Conservation (phyloP, 2,113 vertebrate species). For the Polypterus bichir region DNA sequence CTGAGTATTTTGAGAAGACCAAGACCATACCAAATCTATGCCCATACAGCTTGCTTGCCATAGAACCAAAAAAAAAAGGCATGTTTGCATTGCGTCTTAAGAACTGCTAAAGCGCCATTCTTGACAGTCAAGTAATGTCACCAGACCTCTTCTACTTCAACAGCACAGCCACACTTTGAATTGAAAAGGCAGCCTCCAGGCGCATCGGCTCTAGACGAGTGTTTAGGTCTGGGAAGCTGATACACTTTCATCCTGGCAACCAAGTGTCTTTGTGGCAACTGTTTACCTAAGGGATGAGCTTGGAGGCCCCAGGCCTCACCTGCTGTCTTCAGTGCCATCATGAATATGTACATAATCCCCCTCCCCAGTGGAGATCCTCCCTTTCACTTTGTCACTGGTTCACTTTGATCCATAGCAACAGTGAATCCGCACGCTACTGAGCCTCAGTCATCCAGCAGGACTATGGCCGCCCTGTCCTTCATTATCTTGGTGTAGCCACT, state of each 20-base stretch:
- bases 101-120: slow-evolving; percentile 73
- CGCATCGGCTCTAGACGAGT: slow-evolving; percentile 56
- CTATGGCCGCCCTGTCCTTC: slow-evolving; percentile 20
- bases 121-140: slow-evolving; percentile 77
- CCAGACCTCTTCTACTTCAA: slow-evolving; percentile 70
- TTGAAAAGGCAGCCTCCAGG: slow-evolving; percentile 60
- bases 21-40: no score
- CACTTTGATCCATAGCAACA: slow-evolving; percentile 44
- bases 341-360: slow-evolving; percentile 85
- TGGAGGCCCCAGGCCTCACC: slow-evolving; percentile 66
- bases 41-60: no score
- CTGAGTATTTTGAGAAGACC: no score
- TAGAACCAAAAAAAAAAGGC: neutral
- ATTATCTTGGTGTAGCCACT: slow-evolving; percentile 15
- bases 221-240: slow-evolving; percentile 34
- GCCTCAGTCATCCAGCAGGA: slow-evolving; percentile 31
- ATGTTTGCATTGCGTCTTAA: slow-evolving; percentile 54
- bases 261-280: slow-evolving; percentile 45
- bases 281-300: slow-evolving; percentile 89
- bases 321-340: slow-evolving; percentile 72
- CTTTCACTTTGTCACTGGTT: slow-evolving; percentile 35
- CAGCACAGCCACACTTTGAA: slow-evolving; percentile 61
- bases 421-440: slow-evolving; percentile 36
- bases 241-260: slow-evolving; percentile 75
- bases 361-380: slow-evolving; percentile 36